Percentiles rank a stretch among this genome's conserved stretches.
These are phyloP conservation scores for Crotalus tigris DNA, from an alignment of 2,113 vertebrate species.

Conservation along the genomic window DNA sequence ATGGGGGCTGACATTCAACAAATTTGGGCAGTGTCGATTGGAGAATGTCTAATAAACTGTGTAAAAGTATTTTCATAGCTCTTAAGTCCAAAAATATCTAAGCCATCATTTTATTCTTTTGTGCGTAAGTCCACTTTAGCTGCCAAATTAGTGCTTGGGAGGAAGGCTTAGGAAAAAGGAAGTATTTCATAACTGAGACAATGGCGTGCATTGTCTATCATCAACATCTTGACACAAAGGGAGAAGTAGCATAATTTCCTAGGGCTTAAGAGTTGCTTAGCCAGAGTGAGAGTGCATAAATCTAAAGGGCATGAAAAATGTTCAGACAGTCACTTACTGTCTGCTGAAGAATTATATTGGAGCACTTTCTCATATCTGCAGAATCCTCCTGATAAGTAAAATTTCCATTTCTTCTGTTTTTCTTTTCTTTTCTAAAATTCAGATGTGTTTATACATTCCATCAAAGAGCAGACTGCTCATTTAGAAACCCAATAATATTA, in stretches of 20 bases:
- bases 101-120: not conserved
- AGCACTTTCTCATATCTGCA: not conserved
- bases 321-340: not conserved
- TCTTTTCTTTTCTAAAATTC: not conserved
- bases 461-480: not conserved
- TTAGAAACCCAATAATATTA: not conserved
- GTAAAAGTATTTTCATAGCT: not conserved
- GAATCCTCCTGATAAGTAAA: slow-evolving; percentile 1
- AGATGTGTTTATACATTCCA: not conserved
- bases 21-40: not conserved
- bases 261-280: not conserved
- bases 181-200: not conserved
- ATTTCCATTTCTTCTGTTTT: not conserved
- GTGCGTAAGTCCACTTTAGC: not conserved
- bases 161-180: not conserved
- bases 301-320: not conserved
- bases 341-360: not conserved
- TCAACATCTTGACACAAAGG: not conserved
- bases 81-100: not conserved
- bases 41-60: not conserved
- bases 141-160: not conserved
- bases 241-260: not conserved
- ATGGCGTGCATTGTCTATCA: not conserved
- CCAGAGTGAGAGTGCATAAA: not conserved
- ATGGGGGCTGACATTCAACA: not conserved